phyloP scores from a whole-genome alignment of 2,888 invertebrate genomes.

The Machimus atricapillus region DNA sequence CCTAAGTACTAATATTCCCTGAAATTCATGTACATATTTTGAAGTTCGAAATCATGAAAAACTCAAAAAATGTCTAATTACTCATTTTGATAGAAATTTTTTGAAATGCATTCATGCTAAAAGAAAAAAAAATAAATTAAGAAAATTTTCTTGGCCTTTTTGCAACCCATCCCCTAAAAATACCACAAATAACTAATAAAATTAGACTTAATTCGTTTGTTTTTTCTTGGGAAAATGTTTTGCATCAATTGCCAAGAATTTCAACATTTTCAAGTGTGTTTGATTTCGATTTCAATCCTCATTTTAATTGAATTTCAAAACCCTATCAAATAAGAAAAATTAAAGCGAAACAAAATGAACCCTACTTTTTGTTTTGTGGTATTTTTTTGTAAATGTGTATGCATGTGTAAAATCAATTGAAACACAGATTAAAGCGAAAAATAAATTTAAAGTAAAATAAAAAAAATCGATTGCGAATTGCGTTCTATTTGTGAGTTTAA shows the following conservation, averaged over 20 bases:
- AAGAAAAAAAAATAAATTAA: neutral
- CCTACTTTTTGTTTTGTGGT: too few relatives aligned
- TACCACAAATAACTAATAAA: conserved; percentile 33
- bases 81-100: too few relatives aligned
- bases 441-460: neutral
- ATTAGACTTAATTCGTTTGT: conserved; percentile 40
- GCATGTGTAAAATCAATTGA: neutral
- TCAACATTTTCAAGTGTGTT: conserved; percentile 32
- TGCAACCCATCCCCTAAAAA: neutral
- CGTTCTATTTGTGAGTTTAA: neutral
- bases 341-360: too few relatives aligned
- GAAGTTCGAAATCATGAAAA: too few relatives aligned
- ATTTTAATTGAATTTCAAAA: conserved; percentile 32
- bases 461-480: neutral
- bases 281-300: conserved; percentile 28
- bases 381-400: too few relatives aligned
- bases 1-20: too few relatives aligned
- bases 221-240: conserved; percentile 31
- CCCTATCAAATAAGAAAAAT: neutral
- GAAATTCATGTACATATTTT: too few relatives aligned
- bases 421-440: neutral
- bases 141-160: neutral
- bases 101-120: neutral
- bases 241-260: conserved; percentile 41
- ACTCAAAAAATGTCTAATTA: too few relatives aligned